Conservation (phyloP, 1,140 invertebrate species). For the Lepidurus arcticus region DNA sequence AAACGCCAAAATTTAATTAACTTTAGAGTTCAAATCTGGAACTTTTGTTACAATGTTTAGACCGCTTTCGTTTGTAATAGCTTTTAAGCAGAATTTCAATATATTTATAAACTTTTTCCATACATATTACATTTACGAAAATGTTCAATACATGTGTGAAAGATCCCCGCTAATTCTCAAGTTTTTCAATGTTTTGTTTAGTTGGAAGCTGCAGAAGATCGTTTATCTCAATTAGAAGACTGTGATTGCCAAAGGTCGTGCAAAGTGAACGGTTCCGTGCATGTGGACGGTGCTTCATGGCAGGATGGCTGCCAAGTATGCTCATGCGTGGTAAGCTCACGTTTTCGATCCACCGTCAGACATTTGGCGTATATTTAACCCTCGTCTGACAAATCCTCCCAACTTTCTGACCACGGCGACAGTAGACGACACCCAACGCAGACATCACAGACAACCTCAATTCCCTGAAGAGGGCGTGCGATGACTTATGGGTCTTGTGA, state of each 20-base stretch:
- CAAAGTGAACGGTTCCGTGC: constrained; percentile 63
- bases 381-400: neutral
- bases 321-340: constrained; percentile 63
- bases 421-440: too few species aligned
- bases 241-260: constrained; percentile 87
- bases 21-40: too few species aligned
- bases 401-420: neutral
- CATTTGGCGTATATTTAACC: neutral
- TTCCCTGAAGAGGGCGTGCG: too few species aligned
- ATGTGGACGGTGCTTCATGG: constrained; percentile 75
- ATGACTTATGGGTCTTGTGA: too few species aligned
- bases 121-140: too few species aligned
- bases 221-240: constrained; percentile 68
- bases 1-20: constrained; percentile 37
- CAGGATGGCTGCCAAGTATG: constrained; percentile 71
- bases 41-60: too few species aligned
- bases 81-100: too few species aligned
- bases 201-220: constrained; percentile 68
- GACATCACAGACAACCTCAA: too few species aligned
- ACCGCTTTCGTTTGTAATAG: too few species aligned
- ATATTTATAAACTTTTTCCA: too few species aligned
- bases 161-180: neutral
- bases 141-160: too few species aligned
- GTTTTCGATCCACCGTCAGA: neutral
- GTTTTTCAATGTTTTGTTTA: constrained; percentile 46